Base-by-base conservation (phyloP, 1,140 invertebrate species). In the Drosophila kurseongensis region DNA sequence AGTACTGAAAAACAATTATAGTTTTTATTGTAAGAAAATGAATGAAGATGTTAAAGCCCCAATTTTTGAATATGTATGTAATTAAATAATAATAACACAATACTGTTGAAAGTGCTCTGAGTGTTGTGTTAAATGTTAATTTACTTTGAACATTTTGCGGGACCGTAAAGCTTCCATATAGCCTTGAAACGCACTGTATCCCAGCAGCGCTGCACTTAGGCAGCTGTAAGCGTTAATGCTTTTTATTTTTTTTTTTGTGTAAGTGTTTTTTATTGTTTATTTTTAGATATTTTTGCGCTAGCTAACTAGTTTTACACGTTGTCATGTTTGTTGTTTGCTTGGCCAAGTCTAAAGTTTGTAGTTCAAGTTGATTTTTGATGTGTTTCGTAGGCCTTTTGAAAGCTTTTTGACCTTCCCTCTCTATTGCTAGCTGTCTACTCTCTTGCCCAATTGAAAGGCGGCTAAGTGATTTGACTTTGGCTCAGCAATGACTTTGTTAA, bases 151-250 rank as follows among this genome's bases (percentile, higher is more conserved):
- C 23, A 4, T 2, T 2, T 23, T 23, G 23, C 23, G 23, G 23
- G 3, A 23, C 23, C 2, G 10, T 12, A 29, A 13, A 12, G 8
- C 35, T 55, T 56, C 27, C 42, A 18, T 63, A 63, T 13, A 29
- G 35, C 60, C 66, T 18, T 40, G 65, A 23, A 41, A 27, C 65
- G 51, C 67, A 71, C 67, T 71, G 65, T 69, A 71, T 50, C 65
- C 50, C 40, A 48, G 36, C 59, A 66, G 63, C 54, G 66, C 80
- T 80, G 80, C 84, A 76, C 84, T 86, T 80, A 78, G 85, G 77
- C 83, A 90, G 80, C 73, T 50, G 65, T 85, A 88, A 88, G 80
- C 84, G 83, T 79, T 86, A 89, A 88, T 88, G 83, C 84, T 88
- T 86, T 75, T 86, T 54, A 86, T 82, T 82, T 76, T 60, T 86